phyloP scores from a whole-genome alignment of 2,797 vertebrate genomes.

The Sphenodon punctatus region DNA sequence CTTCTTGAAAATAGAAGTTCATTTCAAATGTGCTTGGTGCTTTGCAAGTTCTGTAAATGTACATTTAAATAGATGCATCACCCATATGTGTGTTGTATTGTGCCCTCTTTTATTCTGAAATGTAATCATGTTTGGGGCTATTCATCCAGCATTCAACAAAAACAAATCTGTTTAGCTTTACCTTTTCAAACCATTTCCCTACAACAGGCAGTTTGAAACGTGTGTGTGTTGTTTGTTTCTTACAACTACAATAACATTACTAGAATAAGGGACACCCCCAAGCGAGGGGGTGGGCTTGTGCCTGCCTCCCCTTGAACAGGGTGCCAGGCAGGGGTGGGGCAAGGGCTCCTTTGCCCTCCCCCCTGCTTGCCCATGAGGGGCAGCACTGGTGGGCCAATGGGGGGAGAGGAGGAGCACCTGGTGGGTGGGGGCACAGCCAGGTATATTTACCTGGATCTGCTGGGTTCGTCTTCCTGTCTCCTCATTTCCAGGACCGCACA shows the following conservation, averaged over 20 bases:
- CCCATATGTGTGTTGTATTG: background rate
- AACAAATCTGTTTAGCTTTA: background rate
- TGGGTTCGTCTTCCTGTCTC: no score
- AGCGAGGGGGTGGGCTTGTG: no score
- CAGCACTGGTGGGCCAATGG: no score
- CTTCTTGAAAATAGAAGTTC: background rate
- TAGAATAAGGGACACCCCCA: no score
- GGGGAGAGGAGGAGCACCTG: no score
- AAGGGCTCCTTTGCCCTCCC: no score
- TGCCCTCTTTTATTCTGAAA: background rate
- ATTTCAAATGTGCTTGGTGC: background rate
- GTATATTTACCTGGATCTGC: no score
- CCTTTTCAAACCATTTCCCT: background rate
- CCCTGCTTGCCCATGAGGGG: no score
- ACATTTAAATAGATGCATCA: conserved; percentile 23
- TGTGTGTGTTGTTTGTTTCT: background rate
- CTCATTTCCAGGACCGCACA: no score
- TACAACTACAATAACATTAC: background rate
- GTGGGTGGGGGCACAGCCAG: no score
- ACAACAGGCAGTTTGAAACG: background rate
- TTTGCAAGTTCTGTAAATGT: conserved; percentile 22
- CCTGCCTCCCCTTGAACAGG: no score
- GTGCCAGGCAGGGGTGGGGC: no score
- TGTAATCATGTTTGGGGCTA: background rate
- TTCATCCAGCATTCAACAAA: background rate